Base-by-base conservation (phyloP, 30 jellyfish, hydroid and myxozoan genomes). In the Cassiopea andromeda region DNA sequence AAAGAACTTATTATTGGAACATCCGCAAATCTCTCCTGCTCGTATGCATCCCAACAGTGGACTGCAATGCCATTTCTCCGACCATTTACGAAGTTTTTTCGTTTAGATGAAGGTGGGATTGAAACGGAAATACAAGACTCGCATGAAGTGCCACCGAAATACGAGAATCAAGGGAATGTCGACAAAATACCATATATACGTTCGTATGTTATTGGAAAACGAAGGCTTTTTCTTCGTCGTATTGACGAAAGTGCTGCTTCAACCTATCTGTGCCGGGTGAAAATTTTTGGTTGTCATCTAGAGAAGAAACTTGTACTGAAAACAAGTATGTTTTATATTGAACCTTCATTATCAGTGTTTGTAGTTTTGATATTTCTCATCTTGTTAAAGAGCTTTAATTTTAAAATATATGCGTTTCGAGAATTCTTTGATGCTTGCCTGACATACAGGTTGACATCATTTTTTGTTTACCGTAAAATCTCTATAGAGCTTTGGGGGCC, bases 1-100 rank as follows among this genome's bases (percentile, higher is more conserved):
- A 77, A 77, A 12, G 48, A 77, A 47, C 74, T 50, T 43, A 77
- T 77, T 17, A 47, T 77, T 47, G 86, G 86, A 6, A 77, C 49
- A 46, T 15, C 73, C 1, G 86, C 86, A 59, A 77, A 48, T 17
- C 74, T 77, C 75, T 9, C 48, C 27, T 77, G 86, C 75, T 27
- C 75, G 17, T 77, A 47, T 44, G 27, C 4, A 70, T 4, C 46
- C 79, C 5, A 5, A 19, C 75, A n/a, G 75, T 27, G 75, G 48
- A 2, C 64, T 3, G 64, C 10, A 54, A 54, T 3, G 64, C 10
- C 7, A 10, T 10, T 10, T 10, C 7, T 3, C 64, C 12, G 7
- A 6, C 64, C 7, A 10, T 27, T 27, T 27, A 27, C 38, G 38
- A 27, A 27, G 38, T 58, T 58, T 38, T 73, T 48, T 48, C 64